Base-by-base conservation (phyloP, 2,113 vertebrate genomes). In the Psittacus erithacus region DNA sequence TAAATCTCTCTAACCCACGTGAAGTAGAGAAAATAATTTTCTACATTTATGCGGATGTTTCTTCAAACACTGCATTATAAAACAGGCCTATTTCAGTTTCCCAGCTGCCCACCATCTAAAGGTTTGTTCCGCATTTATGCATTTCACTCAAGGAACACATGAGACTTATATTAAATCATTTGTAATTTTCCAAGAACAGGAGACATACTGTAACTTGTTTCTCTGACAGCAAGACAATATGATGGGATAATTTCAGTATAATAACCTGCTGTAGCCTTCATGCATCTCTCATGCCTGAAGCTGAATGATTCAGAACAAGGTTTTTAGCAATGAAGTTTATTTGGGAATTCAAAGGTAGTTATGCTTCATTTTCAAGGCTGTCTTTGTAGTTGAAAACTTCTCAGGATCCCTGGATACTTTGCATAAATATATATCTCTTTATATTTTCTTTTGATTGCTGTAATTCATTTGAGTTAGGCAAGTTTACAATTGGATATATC, bases 161-260 rank as follows among this genome's bases (percentile, higher is more conserved):
- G 60, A 82, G 8, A 62, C 13, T 29, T 50, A 57, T 0, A 4
- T 55, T 71, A 88, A 73, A 53, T 64, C 8, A 10, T 39, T 27
- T 28, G 49, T 73, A 39, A 24, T 39, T 59, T 69, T 83, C 35
- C 18, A 60, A 63, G 43, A 82, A 44, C 27, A 65, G 39, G 17
- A 39, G 11, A 60, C 11, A 63, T 17, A 19, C 3, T 67, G 38
- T n/a, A 70, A 47, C 9, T 68, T 90, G 8, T 8, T 62, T 83
- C 29, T 0, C 0, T n/a, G 50, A 23, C 4, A 64, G 22, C 2
- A 2, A 62, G 46, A 75, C 33, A 78, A 19, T 38, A 41, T 35
- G 24, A 63, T 44, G 46, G 53, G 38, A 43, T 63, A 78, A 89
- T 59, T 13, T 22, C 50, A 65, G 7, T 23, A 18, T n/a, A 64